Percentiles rank a stretch among this genome's conserved stretches.
Evolutionary conservation across 2,113 vertebrate genomes (phyloP).

Genomic region (Amblyornis subalaris): DNA sequence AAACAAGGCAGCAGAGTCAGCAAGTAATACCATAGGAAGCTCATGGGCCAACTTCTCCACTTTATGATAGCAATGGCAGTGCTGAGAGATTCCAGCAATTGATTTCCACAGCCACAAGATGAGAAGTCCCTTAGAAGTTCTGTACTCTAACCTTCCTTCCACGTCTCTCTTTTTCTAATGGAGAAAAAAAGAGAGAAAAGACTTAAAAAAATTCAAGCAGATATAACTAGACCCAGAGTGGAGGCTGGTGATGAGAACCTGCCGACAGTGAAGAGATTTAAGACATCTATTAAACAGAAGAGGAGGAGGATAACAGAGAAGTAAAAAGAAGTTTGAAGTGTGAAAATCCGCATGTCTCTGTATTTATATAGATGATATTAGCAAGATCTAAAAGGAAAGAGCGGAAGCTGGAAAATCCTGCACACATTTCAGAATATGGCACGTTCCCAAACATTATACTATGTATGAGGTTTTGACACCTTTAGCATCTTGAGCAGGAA

Average conservation of each 20-base stretch:
- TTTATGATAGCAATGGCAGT: background rate
- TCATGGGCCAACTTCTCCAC: background rate
- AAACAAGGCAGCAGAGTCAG: background rate
- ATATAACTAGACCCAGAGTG: background rate
- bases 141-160: background rate
- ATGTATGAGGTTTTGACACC: background rate
- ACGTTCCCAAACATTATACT: background rate
- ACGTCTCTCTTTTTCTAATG: background rate
- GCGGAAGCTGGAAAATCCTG: constrained; percentile 8
- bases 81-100: background rate
- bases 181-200: background rate
- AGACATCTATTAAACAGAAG: background rate
- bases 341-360: background rate
- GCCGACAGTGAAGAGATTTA: background rate
- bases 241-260: constrained; percentile 13
- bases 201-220: background rate
- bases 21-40: background rate
- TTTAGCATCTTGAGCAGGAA: background rate
- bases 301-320: background rate
- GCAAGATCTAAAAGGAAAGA: constrained; percentile 2
- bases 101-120: background rate
- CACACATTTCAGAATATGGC: background rate
- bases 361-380: constrained; percentile 9
- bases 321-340: constrained; percentile 1
- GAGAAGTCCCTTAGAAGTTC: background rate